Evolutionary conservation across 1,140 invertebrate species (phyloP), one percentile per base, ranked within the genome.

Genomic region (Drosophila navojoa): DNA sequence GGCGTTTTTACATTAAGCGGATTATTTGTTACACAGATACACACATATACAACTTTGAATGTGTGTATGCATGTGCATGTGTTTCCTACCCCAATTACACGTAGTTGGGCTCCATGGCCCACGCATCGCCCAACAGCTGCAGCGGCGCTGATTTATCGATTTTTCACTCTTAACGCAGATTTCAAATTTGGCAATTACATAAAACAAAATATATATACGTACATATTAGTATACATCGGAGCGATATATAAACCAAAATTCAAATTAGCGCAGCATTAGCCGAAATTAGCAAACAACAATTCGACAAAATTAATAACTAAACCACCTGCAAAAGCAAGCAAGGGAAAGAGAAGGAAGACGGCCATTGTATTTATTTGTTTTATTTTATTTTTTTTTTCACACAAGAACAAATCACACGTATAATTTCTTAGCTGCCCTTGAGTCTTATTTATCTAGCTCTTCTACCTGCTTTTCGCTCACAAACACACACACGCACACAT

Each of bases 81-180:
- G 38, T 54, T 73, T 73, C 64, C 71, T 73, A 73, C 71, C 71
- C 71, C 81, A 85, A 86, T 82, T 86, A 76, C 42, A 16, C 76
- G 76, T 57, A 61, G 35, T 64, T 77, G 64, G 67, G 63, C 76
- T 81, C 80, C 79, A 79, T 42, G 50, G 59, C 78, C 76, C 71
- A 87, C 82, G 79, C 82, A 86, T 85, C 77, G 35, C 79, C 58
- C 67, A 66, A 73, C 78, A 86, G 79, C 72, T 86, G 82, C 84
- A 87, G 84, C 84, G 76, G 84, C 84, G 84, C 84, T 86, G 82
- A 86, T 86, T 87, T 87, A 87, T 87, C 60, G 84, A 87, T 87
- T 87, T 87, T 87, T 84, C 84, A 68, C 79, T 62, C 47, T 22
- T 42, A 52, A 70, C 40, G 22, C 29, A 54, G 29, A 25, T 44